These are phyloP conservation scores for Pipistrellus kuhlii DNA, from an alignment of 2,797 vertebrate genomes.

Conservation along the genomic window DNA sequence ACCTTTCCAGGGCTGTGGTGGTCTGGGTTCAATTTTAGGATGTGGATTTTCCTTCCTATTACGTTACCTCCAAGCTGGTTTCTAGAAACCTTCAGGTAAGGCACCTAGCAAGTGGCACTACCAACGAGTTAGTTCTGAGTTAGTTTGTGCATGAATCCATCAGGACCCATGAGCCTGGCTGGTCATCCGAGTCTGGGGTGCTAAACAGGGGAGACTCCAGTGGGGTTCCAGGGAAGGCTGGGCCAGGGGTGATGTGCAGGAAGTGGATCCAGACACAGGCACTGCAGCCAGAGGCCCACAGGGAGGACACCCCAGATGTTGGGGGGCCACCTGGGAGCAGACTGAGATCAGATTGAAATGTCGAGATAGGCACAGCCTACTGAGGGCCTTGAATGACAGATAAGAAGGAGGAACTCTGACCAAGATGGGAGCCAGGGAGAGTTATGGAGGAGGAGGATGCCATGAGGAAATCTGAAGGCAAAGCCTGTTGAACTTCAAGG, in stretches of 20 bases:
- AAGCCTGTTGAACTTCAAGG: background rate
- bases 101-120: background rate
- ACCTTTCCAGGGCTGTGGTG: too few relatives aligned
- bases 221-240: background rate
- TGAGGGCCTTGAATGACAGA: background rate
- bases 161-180: background rate
- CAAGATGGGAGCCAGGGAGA: background rate
- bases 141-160: fast-evolving
- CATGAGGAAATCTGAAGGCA: too few relatives aligned
- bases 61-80: background rate
- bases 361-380: background rate
- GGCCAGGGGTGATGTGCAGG: background rate
- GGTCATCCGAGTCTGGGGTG: background rate
- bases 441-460: too few relatives aligned
- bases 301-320: fast-evolving
- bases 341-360: background rate
- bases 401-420: background rate
- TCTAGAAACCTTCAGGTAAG: background rate
- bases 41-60: background rate
- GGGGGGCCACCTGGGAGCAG: background rate
- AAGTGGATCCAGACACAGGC: background rate
- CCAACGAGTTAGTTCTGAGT: background rate
- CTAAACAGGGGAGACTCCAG: fast-evolving
- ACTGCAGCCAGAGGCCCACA: background rate
- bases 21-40: too few relatives aligned